These are phyloP conservation scores for Drosophila cognata DNA, from an alignment of 2,888 invertebrate species.

Conservation along the genomic window DNA sequence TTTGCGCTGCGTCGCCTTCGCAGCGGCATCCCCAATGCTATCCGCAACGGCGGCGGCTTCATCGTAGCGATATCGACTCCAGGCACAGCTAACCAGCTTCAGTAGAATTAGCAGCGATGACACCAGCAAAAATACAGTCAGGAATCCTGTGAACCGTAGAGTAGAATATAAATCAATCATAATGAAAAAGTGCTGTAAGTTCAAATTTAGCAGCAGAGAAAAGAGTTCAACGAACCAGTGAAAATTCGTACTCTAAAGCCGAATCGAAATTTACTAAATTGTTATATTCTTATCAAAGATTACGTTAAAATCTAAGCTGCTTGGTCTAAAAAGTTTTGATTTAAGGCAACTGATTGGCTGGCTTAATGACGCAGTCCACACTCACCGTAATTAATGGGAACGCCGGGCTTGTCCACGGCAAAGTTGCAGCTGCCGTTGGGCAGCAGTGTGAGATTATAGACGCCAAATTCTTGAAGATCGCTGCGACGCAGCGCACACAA, in stretches of 20 bases:
- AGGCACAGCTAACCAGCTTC: slow-evolving; percentile 65
- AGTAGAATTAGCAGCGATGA: slow-evolving; percentile 62
- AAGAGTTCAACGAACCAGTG: neutral
- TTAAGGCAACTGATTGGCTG: neutral
- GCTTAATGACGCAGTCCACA: neutral
- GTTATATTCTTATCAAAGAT: neutral
- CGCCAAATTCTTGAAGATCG: slow-evolving; percentile 89
- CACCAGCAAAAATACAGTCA: slow-evolving; percentile 79
- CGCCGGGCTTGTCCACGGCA: slow-evolving; percentile 87
- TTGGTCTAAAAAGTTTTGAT: neutral
- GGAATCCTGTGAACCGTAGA: slow-evolving; percentile 60
- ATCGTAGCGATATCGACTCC: slow-evolving; percentile 71
- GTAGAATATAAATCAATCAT: neutral
- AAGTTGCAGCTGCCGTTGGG: slow-evolving; percentile 86
- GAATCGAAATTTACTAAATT: neutral
- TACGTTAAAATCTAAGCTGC: neutral
- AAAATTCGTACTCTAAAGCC: neutral
- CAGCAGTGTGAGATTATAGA: slow-evolving; percentile 88
- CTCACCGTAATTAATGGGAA: slow-evolving; percentile 88
- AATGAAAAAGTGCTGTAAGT: neutral
- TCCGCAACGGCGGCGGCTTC: slow-evolving; percentile 63
- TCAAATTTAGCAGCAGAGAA: neutral
- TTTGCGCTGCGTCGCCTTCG: slow-evolving; percentile 81
- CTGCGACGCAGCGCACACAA: slow-evolving; percentile 85
- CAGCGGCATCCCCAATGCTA: slow-evolving; percentile 70